These are phyloP conservation scores for Drosophila kurseongensis DNA, from an alignment of 1,140 invertebrate species.

Conservation along the genomic window DNA sequence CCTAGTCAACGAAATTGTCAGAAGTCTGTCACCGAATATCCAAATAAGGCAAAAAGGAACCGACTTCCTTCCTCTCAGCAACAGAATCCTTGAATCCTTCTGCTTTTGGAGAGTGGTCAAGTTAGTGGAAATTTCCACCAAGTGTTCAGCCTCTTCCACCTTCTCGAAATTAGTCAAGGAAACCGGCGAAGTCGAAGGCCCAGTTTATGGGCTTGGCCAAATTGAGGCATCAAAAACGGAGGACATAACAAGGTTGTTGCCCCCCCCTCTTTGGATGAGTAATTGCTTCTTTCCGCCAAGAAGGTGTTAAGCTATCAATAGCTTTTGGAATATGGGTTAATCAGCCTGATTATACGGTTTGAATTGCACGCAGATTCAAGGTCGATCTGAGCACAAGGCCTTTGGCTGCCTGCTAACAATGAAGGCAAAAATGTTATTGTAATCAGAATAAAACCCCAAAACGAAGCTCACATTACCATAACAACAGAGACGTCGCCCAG, in stretches of 20 bases:
- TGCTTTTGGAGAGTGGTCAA: slow-evolving; percentile 17
- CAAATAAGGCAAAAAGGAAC: slow-evolving; percentile 67
- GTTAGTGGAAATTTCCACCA: slow-evolving; percentile 13
- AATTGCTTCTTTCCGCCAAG: neutral
- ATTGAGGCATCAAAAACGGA: slow-evolving; percentile 24
- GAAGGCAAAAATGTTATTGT: slow-evolving; percentile 49
- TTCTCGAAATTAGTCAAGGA: slow-evolving; percentile 29
- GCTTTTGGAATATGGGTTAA: slow-evolving; percentile 19
- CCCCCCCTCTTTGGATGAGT: neutral
- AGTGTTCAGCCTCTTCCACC: slow-evolving; percentile 9
- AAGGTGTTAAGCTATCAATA: slow-evolving; percentile 7
- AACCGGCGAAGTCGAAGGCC: neutral
- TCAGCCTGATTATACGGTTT: slow-evolving; percentile 18
- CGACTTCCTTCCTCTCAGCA: slow-evolving; percentile 26
- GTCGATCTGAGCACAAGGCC: slow-evolving; percentile 32
- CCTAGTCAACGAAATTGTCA: slow-evolving; percentile 71
- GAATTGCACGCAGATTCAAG: slow-evolving; percentile 30
- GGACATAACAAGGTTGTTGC: slow-evolving; percentile 34
- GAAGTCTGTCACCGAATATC: slow-evolving; percentile 49
- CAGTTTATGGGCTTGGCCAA: slow-evolving; percentile 21
- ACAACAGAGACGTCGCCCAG: slow-evolving; percentile 26
- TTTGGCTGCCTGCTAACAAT: slow-evolving; percentile 32
- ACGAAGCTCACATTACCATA: slow-evolving; percentile 61
- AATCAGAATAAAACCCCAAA: slow-evolving; percentile 51
- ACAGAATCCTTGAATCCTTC: slow-evolving; percentile 21